Conservation (phyloP, 2,797 vertebrate genomes). For the Phataginus tetradactyla region DNA sequence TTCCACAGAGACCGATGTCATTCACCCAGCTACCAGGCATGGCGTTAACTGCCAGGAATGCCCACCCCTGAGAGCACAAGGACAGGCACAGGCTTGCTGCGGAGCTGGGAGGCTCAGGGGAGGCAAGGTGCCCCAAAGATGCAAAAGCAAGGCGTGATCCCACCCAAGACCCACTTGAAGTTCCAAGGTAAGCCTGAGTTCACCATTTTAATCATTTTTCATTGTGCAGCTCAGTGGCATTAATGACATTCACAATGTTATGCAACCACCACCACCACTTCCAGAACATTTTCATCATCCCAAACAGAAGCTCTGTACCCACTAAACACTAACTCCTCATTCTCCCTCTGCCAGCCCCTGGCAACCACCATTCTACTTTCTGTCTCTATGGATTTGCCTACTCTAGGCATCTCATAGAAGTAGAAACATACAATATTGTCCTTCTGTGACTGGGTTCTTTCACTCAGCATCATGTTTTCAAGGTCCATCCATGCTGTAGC, state of each 20-base stretch:
- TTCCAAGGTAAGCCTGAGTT: not conserved
- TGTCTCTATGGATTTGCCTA: not conserved
- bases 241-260: not conserved
- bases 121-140: accelerated
- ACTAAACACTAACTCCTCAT: not conserved
- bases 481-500: not conserved
- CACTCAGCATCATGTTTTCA: too few relatives aligned
- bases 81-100: too few relatives aligned
- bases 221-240: not conserved
- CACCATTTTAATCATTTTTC: not conserved
- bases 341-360: not conserved
- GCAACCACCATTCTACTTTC: not conserved
- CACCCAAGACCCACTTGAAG: not conserved
- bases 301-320: not conserved
- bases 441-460: not conserved
- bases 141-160: not conserved
- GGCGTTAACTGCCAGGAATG: not conserved
- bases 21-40: not conserved
- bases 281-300: not conserved
- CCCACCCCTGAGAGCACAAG: not conserved
- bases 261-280: not conserved
- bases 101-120: not conserved
- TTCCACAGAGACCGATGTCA: not conserved
- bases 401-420: accelerated
- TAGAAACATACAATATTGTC: not conserved